phyloP scores from a whole-genome alignment of 2,888 invertebrate genomes.

The Odontothrips loti region DNA sequence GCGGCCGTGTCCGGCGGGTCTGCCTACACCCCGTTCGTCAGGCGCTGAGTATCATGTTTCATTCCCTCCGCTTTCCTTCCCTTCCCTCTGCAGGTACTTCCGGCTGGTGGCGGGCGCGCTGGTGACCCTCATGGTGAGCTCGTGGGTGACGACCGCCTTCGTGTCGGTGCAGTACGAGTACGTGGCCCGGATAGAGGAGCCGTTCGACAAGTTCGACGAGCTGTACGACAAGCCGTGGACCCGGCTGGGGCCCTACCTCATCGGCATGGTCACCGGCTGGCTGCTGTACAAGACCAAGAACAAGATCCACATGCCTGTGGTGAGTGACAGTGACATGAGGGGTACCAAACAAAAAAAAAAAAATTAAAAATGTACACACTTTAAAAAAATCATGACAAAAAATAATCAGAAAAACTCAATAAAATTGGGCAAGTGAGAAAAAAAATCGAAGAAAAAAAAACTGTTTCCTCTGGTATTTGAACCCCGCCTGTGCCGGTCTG shows the following conservation, averaged over 20 bases:
- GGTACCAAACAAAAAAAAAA: too few relatives aligned
- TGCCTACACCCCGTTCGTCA: neutral
- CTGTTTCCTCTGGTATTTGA: neutral
- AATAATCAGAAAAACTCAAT: too few relatives aligned
- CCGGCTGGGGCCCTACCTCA: conserved; percentile 73
- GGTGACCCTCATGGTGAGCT: conserved; percentile 64
- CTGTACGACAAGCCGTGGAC: conserved; percentile 91
- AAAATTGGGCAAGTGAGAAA: neutral
- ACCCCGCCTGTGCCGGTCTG: conserved; percentile 38
- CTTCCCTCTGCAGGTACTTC: conserved; percentile 58
- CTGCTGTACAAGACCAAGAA: conserved; percentile 77
- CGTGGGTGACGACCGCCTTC: conserved; percentile 75
- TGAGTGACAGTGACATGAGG: conserved; percentile 45
- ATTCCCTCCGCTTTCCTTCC: neutral
- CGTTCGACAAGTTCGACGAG: conserved; percentile 79
- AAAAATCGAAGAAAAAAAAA: too few relatives aligned
- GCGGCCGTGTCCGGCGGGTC: neutral
- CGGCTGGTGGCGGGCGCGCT: conserved; percentile 66
- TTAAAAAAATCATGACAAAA: too few relatives aligned
- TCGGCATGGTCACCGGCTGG: conserved; percentile 84
- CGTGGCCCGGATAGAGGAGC: conserved; percentile 61
- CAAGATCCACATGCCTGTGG: conserved; percentile 69
- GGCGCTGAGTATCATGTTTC: neutral
- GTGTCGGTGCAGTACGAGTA: conserved; percentile 46
- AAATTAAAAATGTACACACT: too few relatives aligned